These are phyloP conservation scores for Andrena marginata DNA, from an alignment of 2,888 invertebrate genomes.

Conservation along the genomic window DNA sequence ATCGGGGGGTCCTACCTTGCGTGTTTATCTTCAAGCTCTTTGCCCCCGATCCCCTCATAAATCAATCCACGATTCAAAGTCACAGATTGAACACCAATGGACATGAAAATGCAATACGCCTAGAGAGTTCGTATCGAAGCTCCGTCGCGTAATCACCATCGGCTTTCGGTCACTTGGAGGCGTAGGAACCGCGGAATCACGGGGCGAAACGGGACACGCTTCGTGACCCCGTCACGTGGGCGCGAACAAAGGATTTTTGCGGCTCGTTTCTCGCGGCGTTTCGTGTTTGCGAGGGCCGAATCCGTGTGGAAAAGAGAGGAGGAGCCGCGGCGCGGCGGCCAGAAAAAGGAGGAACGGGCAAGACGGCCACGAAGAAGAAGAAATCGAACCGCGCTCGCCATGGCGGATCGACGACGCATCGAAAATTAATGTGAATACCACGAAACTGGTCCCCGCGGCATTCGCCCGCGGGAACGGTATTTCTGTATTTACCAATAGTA, in stretches of 20 bases:
- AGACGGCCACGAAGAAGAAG: constrained; percentile 63
- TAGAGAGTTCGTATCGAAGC: background rate
- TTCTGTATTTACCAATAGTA: constrained; percentile 80
- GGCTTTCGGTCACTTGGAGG: constrained; percentile 8
- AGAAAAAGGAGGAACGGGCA: constrained; percentile 59
- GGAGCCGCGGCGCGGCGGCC: constrained; percentile 25
- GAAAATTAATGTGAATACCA: constrained; percentile 79
- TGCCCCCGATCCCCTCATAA: no score
- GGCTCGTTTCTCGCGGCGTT: constrained; percentile 60
- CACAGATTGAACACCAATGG: no score
- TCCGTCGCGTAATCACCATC: constrained; percentile 31
- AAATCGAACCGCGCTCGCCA: constrained; percentile 71
- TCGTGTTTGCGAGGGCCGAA: constrained; percentile 60
- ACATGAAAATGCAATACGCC: no score
- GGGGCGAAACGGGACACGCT: constrained; percentile 39
- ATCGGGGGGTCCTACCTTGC: background rate
- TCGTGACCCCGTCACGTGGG: constrained; percentile 50
- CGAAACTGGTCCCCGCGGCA: constrained; percentile 77
- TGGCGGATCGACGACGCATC: constrained; percentile 76
- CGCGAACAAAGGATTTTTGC: constrained; percentile 71
- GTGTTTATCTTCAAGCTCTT: no score
- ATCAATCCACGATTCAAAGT: no score
- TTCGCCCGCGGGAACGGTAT: constrained; percentile 76
- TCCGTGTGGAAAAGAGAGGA: constrained; percentile 50
- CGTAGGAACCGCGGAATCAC: background rate